Conservation (phyloP, 2,113 vertebrate species). For the Cochlearius cochlearius region DNA sequence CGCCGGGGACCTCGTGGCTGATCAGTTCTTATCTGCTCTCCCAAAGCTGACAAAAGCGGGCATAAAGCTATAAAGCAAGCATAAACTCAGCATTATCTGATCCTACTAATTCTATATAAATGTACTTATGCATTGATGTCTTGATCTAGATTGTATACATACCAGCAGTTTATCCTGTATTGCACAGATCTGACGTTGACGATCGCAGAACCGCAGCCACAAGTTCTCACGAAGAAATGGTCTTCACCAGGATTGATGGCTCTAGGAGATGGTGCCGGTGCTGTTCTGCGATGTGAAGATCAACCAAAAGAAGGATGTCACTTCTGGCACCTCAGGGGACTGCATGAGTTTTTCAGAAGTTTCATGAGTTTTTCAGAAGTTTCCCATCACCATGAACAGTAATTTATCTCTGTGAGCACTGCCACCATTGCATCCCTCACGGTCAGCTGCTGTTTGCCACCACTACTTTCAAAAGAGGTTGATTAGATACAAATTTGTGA, state of each 20-base stretch:
- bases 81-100: not conserved
- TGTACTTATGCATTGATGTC: not conserved
- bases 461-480: not conserved
- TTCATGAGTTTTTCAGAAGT: not conserved
- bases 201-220: fast-evolving
- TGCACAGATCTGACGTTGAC: not conserved
- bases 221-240: not conserved
- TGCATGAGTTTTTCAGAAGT: not conserved
- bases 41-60: not conserved
- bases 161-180: not conserved
- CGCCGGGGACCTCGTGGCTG: fast-evolving
- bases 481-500: not conserved
- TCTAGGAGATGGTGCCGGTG: not conserved
- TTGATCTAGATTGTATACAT: not conserved
- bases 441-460: not conserved
- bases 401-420: not conserved
- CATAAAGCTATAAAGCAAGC: not conserved
- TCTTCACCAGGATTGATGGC: not conserved
- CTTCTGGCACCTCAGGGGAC: not conserved
- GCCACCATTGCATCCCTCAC: not conserved
- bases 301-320: not conserved
- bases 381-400: not conserved
- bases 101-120: not conserved
- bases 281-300: not conserved
- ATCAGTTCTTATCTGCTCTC: not conserved